Evolutionary conservation across 2,113 vertebrate species (phyloP).

Genomic region (Clarias batrachus): DNA sequence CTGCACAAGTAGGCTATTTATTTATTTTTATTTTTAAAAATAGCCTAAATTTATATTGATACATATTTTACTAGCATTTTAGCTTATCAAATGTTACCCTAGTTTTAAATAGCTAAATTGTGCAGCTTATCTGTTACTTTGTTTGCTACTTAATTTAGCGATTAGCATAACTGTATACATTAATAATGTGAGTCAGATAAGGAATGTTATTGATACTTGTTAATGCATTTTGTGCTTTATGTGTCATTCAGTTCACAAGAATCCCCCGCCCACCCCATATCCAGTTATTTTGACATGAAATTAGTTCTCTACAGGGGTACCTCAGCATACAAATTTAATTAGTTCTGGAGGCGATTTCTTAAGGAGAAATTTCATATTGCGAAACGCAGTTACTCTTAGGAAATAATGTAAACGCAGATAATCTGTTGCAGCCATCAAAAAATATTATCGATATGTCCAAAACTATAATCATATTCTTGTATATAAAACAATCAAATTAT

Average conservation of each 20-base stretch:
- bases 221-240: background rate
- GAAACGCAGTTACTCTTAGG: too few species aligned
- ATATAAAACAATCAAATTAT: too few species aligned
- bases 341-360: too few species aligned
- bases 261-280: too few species aligned
- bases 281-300: background rate
- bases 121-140: background rate
- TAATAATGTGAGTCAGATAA: background rate
- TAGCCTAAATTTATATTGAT: background rate
- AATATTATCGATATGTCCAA: too few species aligned
- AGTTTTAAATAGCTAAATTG: background rate
- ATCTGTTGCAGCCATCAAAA: too few species aligned
- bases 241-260: background rate
- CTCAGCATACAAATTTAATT: background rate
- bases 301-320: background rate
- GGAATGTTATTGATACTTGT: background rate
- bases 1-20: too few species aligned
- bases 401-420: too few species aligned
- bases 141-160: background rate
- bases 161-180: background rate
- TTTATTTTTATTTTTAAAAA: too few species aligned
- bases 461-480: too few species aligned
- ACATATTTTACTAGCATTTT: background rate
- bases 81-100: background rate
- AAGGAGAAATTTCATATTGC: too few species aligned